Evolutionary conservation across 2,113 vertebrate genomes (phyloP).

Genomic region (Corythoichthys haematopterus): DNA sequence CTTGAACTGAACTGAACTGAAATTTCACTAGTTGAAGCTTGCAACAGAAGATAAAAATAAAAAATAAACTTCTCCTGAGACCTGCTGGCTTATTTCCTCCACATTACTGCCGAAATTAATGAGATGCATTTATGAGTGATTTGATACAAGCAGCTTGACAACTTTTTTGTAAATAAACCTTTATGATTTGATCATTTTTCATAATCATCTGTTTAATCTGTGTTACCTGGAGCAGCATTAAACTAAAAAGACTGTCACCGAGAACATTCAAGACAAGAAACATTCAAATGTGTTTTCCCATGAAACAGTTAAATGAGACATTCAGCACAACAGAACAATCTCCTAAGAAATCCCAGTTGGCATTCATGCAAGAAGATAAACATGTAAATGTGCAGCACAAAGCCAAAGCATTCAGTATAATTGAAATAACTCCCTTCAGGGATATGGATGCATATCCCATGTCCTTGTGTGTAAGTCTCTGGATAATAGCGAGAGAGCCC

Average conservation of each 20-base stretch:
- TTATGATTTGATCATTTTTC: not conserved
- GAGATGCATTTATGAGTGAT: slow-evolving; percentile 48
- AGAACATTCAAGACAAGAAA: not conserved
- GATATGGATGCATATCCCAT: slow-evolving; percentile 62
- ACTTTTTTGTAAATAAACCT: slow-evolving; percentile 20
- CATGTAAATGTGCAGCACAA: slow-evolving; percentile 47
- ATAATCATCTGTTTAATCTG: slow-evolving; percentile 24
- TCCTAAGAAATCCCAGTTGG: slow-evolving; percentile 22
- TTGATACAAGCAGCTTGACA: slow-evolving; percentile 36
- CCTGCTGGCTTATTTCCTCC: slow-evolving; percentile 31
- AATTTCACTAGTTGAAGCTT: too few relatives aligned
- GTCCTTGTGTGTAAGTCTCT: slow-evolving; percentile 57
- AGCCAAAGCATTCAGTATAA: slow-evolving; percentile 58
- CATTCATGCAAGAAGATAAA: slow-evolving; percentile 39
- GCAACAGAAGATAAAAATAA: slow-evolving; percentile 14
- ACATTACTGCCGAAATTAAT: slow-evolving; percentile 45
- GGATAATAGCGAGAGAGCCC: slow-evolving; percentile 54
- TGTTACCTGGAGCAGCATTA: not conserved
- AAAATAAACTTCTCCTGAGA: slow-evolving; percentile 36
- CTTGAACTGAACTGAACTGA: too few relatives aligned
- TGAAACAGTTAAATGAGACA: slow-evolving; percentile 34
- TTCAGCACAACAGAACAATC: slow-evolving; percentile 37
- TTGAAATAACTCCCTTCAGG: slow-evolving; percentile 64
- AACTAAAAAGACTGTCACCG: not conserved
- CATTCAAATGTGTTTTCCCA: slow-evolving; percentile 21